Evolutionary conservation across 2,888 invertebrate species (phyloP).

Genomic region (Chironomus tentans): DNA sequence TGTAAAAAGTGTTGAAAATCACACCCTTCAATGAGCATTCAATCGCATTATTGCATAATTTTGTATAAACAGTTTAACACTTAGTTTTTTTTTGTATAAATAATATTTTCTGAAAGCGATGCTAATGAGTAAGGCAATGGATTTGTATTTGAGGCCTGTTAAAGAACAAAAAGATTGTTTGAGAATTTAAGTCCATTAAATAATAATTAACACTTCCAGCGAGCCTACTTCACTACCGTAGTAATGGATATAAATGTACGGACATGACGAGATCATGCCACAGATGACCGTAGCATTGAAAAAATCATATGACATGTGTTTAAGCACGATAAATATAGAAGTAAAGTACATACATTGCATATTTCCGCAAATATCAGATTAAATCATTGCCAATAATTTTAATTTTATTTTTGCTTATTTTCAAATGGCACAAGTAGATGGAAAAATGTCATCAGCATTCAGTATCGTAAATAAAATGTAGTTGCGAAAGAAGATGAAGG

Average conservation of each 20-base stretch:
- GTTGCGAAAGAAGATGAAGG: background rate
- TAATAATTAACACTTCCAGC: background rate
- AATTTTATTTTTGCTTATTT: background rate
- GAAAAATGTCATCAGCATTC: background rate
- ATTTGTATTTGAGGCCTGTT: no score
- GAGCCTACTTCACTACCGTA: background rate
- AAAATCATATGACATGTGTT: background rate
- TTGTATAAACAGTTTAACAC: background rate
- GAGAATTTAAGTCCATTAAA: background rate
- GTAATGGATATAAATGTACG: background rate
- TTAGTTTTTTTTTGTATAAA: background rate
- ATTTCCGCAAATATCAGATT: no score
- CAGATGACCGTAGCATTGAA: background rate
- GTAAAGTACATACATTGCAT: no score
- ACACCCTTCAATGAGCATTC: slow-evolving; percentile 17
- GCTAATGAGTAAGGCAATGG: background rate
- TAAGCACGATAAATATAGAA: no score
- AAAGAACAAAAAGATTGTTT: no score
- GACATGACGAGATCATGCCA: background rate
- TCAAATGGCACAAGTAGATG: background rate
- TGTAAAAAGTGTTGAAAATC: slow-evolving; percentile 17
- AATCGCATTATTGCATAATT: background rate
- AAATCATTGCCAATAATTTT: background rate
- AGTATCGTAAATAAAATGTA: background rate
- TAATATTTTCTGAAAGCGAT: background rate